Conservation (phyloP, 2,888 invertebrate species). For the Coelopa pilipes region DNA sequence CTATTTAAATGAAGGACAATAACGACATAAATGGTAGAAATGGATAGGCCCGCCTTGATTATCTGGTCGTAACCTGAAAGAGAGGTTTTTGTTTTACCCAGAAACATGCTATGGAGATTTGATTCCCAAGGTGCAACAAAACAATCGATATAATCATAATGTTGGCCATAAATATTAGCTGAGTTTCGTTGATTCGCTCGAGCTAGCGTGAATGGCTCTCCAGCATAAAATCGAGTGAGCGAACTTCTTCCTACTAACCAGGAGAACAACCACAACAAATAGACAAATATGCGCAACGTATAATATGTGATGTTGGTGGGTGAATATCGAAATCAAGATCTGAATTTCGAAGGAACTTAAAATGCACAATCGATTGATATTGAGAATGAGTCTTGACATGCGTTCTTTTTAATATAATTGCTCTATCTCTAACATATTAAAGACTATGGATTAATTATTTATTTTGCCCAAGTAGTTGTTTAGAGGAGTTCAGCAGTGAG, state of each 20-base stretch:
- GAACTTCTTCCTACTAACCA: too few relatives aligned
- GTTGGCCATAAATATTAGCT: too few relatives aligned
- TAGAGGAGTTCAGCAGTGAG: conserved; percentile 18
- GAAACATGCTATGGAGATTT: neutral
- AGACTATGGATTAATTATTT: conserved; percentile 14
- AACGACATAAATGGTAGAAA: neutral
- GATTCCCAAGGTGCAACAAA: neutral
- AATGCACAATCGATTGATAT: too few relatives aligned
- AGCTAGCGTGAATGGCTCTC: neutral
- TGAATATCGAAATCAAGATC: neutral
- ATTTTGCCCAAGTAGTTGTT: conserved; percentile 25
- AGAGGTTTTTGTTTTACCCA: neutral
- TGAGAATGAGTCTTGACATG: conserved; percentile 8
- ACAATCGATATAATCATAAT: too few relatives aligned
- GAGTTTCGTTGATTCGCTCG: too few relatives aligned
- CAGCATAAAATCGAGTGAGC: neutral
- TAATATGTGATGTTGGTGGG: neutral
- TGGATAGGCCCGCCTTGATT: too few relatives aligned
- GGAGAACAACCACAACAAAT: too few relatives aligned
- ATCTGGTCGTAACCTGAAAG: too few relatives aligned
- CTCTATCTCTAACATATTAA: neutral
- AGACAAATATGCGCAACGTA: neutral
- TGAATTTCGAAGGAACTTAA: neutral
- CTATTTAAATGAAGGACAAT: neutral
- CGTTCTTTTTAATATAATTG: neutral